Evolutionary conservation across 1,140 invertebrate genomes (phyloP).

Genomic region (Lordiphosa mommai): DNA sequence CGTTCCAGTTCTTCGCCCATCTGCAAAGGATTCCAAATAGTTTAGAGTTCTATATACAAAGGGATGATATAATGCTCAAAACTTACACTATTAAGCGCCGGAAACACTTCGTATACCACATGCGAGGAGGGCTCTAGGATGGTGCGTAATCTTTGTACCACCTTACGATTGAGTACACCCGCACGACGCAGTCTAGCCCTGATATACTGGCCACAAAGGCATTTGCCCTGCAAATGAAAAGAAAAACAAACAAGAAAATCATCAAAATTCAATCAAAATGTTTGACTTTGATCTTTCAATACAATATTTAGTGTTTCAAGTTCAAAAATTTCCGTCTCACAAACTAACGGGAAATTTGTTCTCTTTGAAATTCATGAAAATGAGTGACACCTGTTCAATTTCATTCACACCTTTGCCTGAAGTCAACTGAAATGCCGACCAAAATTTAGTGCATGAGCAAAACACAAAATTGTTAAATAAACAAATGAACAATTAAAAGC

Average conservation of each 20-base stretch:
- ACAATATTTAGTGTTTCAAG: slow-evolving; percentile 20
- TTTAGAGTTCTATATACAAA: too few relatives aligned
- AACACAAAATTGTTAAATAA: slow-evolving; percentile 14
- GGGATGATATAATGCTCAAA: neutral
- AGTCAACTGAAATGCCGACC: slow-evolving; percentile 3
- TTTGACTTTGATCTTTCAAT: slow-evolving; percentile 32
- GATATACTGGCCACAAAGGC: slow-evolving; percentile 76
- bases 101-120: slow-evolving; percentile 76
- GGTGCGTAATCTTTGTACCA: slow-evolving; percentile 66
- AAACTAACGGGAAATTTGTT: too few relatives aligned
- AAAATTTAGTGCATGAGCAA: neutral
- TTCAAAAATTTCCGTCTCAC: slow-evolving; percentile 31
- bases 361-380: too few relatives aligned
- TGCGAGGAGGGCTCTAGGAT: slow-evolving; percentile 73
- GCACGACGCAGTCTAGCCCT: slow-evolving; percentile 69
- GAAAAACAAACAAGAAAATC: slow-evolving; percentile 9
- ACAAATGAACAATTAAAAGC: slow-evolving; percentile 16
- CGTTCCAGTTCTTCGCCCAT: slow-evolving; percentile 82
- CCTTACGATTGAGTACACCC: slow-evolving; percentile 75
- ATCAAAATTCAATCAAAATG: slow-evolving; percentile 43
- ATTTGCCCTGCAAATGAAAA: slow-evolving; percentile 62
- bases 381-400: slow-evolving; percentile 50
- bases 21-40: slow-evolving; percentile 16
- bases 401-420: slow-evolving; percentile 53
- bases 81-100: slow-evolving; percentile 74